Percentiles rank a stretch among this genome's conserved stretches.
Evolutionary conservation across 1,140 invertebrate species (phyloP).

Genomic region (Hyles vespertilio): DNA sequence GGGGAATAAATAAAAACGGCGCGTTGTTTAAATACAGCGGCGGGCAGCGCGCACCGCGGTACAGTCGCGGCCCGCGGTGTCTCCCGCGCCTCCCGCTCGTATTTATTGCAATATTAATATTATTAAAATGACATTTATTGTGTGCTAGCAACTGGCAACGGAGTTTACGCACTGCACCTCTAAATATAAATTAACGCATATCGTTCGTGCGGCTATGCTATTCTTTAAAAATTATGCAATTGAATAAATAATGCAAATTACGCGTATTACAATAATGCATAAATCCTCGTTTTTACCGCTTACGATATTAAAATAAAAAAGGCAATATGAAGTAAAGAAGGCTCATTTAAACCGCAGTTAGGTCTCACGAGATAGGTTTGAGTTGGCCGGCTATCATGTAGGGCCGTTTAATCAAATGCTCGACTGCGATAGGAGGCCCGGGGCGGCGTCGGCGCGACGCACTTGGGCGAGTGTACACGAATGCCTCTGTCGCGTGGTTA

Average conservation of each 20-base stretch:
- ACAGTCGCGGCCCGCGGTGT: conserved; percentile 17
- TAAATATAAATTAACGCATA: not conserved
- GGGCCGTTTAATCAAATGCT: conserved; percentile 33
- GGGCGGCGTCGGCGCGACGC: conserved; percentile 13
- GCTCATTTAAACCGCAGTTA: not conserved
- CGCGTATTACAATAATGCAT: too few relatives aligned
- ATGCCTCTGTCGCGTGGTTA: conserved; percentile 64
- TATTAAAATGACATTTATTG: conserved; percentile 32
- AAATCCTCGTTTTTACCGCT: not conserved
- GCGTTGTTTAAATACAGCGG: conserved; percentile 29
- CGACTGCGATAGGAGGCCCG: conserved; percentile 16
- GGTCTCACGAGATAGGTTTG: too few relatives aligned
- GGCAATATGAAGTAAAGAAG: not conserved
- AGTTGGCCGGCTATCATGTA: conserved; percentile 21
- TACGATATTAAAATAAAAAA: not conserved
- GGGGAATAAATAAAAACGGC: conserved; percentile 41
- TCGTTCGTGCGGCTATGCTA: too few relatives aligned
- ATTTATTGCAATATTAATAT: conserved; percentile 36
- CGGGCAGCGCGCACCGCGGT: conserved; percentile 23
- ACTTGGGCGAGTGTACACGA: conserved; percentile 20
- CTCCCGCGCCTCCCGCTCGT: conserved; percentile 18
- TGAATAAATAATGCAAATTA: too few relatives aligned
- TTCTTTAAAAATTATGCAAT: too few relatives aligned
- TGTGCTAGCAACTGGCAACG: conserved; percentile 11
- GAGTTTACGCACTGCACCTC: conserved; percentile 1